Percentiles rank a stretch among this genome's conserved stretches.
Conservation (phyloP, 2,888 invertebrate genomes). For the Xanthostigma xanthostigma region DNA sequence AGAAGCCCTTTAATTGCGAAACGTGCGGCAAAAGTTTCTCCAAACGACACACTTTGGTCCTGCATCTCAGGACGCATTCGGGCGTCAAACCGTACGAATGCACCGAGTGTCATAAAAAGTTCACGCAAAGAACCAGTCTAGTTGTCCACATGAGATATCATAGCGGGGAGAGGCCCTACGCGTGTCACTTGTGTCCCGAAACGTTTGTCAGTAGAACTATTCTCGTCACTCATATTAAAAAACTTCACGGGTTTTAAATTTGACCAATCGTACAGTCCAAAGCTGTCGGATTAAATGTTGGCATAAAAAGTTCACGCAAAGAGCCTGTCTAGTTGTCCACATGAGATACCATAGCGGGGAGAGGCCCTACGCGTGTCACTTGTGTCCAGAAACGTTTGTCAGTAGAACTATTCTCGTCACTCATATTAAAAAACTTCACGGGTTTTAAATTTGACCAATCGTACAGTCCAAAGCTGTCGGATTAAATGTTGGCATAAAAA, state of each 20-base stretch:
- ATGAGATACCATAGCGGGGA: conserved; percentile 19
- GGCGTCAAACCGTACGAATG: too few species aligned
- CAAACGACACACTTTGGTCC: too few species aligned
- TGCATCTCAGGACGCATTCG: too few species aligned
- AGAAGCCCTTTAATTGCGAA: conserved; percentile 7
- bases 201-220: conserved; percentile 22
- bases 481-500: too few species aligned
- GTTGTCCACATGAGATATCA: conserved; percentile 19
- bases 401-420: conserved; percentile 29
- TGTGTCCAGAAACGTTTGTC: conserved; percentile 15
- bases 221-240: conserved; percentile 32
- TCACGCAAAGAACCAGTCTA: conserved; percentile 16
- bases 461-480: too few species aligned
- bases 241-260: too few species aligned
- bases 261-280: too few species aligned
- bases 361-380: conserved; percentile 17
- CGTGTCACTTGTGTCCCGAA: conserved; percentile 16
- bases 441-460: too few species aligned
- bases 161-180: conserved; percentile 19
- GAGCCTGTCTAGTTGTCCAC: conserved; percentile 17
- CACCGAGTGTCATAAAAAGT: not conserved
- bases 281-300: too few species aligned
- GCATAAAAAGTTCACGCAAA: conserved; percentile 11
- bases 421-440: conserved; percentile 24
- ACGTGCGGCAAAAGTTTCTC: conserved; percentile 15